phyloP scores from a whole-genome alignment of 2,113 vertebrate species.

The Planiliza haematocheilus region DNA sequence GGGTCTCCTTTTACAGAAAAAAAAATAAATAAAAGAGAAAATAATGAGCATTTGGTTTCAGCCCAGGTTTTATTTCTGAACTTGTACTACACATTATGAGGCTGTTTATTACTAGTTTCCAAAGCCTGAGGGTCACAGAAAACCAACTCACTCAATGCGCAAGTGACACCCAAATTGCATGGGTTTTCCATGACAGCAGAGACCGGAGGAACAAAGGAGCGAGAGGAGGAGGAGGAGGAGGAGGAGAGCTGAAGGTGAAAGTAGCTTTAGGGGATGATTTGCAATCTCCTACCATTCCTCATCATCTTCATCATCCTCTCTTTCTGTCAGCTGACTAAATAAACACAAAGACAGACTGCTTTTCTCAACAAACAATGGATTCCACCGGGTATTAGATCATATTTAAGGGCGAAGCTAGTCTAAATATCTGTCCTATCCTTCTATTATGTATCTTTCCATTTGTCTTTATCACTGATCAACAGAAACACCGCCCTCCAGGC shows the following conservation, averaged over 20 bases:
- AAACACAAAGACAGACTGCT: slow-evolving; percentile 37
- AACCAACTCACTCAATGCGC: not conserved
- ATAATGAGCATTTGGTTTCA: too few relatives aligned
- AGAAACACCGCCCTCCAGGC: too few relatives aligned
- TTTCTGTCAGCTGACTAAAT: slow-evolving; percentile 42
- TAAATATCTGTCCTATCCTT: not conserved
- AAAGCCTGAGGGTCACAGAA: slow-evolving; percentile 11
- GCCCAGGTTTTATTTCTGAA: not conserved
- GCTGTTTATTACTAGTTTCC: slow-evolving; percentile 7
- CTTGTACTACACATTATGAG: not conserved
- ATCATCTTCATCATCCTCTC: not conserved
- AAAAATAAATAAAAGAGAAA: too few relatives aligned
- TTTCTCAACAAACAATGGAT: slow-evolving; percentile 37
- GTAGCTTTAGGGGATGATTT: slow-evolving; percentile 43
- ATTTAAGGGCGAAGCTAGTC: not conserved
- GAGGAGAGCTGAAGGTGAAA: slow-evolving; percentile 8
- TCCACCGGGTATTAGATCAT: slow-evolving; percentile 49
- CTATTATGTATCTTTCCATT: not conserved
- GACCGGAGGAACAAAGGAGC: slow-evolving; percentile 24
- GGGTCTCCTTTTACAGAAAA: not conserved
- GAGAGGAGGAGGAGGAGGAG: slow-evolving; percentile 1
- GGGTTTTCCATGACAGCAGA: slow-evolving; percentile 42
- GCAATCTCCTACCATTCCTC: not conserved
- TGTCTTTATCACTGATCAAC: too few relatives aligned
- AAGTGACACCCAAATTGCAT: slow-evolving; percentile 30